A percentile compares a stretch with the other conserved stretches of the same genome.
Conservation (phyloP, 2,888 invertebrate genomes). For the Argyresthia goedartella region DNA sequence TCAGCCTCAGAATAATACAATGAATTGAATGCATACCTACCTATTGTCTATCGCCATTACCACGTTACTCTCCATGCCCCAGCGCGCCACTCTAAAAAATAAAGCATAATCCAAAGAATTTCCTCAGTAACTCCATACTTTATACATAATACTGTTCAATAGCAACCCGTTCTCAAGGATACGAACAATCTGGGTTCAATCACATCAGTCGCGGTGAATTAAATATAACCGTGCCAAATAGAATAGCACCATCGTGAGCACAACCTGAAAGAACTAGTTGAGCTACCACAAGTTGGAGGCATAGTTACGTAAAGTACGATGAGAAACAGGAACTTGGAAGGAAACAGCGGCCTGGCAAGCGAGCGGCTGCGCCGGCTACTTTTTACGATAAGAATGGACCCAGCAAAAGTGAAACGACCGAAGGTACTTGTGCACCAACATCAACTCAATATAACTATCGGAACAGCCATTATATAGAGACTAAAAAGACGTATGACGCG, state of each 20-base stretch:
- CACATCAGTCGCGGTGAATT: constrained; percentile 56
- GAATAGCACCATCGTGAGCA: constrained; percentile 15
- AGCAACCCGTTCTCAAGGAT: constrained; percentile 55
- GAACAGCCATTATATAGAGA: too few relatives aligned
- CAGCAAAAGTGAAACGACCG: constrained; percentile 54
- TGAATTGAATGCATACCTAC: too few relatives aligned
- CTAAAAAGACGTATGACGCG: too few relatives aligned
- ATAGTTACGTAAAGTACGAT: background rate
- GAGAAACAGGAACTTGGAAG: constrained; percentile 28
- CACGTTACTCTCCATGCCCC: too few relatives aligned
- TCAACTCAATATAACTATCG: too few relatives aligned
- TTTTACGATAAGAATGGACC: constrained; percentile 46
- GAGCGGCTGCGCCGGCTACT: constrained; percentile 26
- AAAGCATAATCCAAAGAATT: too few relatives aligned
- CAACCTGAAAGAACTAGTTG: too few relatives aligned
- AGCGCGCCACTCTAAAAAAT: too few relatives aligned
- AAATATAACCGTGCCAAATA: constrained; percentile 35
- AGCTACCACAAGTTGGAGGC: too few relatives aligned
- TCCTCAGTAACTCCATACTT: too few relatives aligned
- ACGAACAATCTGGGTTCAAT: constrained; percentile 49
- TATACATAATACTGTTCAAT: constrained; percentile 24
- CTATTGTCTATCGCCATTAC: too few relatives aligned
- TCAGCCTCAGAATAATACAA: too few relatives aligned
- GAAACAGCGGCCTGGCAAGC: constrained; percentile 18
- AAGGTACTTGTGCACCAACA: constrained; percentile 27